Evolutionary conservation across 2,797 vertebrate genomes (phyloP).

Genomic region (Catharus ustulatus): DNA sequence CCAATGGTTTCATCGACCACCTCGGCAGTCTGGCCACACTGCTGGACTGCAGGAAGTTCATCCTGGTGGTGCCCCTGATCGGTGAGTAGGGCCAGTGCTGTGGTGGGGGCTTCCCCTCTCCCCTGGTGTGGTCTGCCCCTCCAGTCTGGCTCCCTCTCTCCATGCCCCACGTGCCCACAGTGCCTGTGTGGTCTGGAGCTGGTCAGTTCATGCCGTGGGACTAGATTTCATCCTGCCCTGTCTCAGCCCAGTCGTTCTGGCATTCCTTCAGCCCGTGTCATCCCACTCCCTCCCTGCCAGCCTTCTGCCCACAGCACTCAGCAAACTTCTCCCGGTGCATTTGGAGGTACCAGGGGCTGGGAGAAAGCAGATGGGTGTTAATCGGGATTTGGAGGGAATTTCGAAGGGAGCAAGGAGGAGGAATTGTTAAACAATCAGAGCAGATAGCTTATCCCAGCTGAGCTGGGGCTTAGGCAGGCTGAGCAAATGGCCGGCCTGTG

Average conservation of each 20-base stretch:
- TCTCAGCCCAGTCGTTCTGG: background rate
- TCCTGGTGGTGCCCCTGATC: slow-evolving; percentile 95
- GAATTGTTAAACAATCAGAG: slow-evolving; percentile 76
- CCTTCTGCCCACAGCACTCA: background rate
- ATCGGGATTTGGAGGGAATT: slow-evolving; percentile 69
- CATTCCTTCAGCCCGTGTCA: background rate
- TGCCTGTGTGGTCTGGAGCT: slow-evolving; percentile 27
- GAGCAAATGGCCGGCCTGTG: slow-evolving; percentile 77
- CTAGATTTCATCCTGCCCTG: background rate
- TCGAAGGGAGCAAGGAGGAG: slow-evolving; percentile 62
- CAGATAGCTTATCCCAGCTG: slow-evolving; percentile 76
- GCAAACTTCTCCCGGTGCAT: background rate
- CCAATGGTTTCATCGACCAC: slow-evolving; percentile 98
- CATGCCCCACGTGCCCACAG: background rate
- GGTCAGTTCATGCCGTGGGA: background rate
- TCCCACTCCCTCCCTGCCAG: background rate
- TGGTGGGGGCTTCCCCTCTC: background rate
- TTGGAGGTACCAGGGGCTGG: background rate
- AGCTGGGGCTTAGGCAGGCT: slow-evolving; percentile 76
- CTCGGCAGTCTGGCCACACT: slow-evolving; percentile 86
- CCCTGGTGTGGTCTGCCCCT: background rate
- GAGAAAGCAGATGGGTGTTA: slow-evolving; percentile 51
- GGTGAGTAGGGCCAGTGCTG: slow-evolving; percentile 80
- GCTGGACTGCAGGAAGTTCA: slow-evolving; percentile 88
- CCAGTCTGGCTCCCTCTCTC: background rate